Conservation (phyloP, 2,888 invertebrate species). For the Automeris io region DNA sequence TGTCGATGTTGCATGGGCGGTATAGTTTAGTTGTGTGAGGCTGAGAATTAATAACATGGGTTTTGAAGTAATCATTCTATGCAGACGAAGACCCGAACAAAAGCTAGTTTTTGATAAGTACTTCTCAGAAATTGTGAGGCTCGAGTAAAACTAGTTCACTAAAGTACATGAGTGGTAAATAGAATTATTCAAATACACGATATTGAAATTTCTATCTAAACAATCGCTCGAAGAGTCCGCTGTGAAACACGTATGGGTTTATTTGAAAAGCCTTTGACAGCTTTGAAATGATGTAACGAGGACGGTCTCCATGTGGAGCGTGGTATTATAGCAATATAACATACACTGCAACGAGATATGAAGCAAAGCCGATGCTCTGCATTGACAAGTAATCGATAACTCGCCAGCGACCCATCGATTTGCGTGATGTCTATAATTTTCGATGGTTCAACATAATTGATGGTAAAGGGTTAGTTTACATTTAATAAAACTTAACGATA, state of each 20-base stretch:
- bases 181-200: not conserved
- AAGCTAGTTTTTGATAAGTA: no score
- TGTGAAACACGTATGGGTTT: not conserved
- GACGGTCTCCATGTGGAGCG: not conserved
- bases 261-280: not conserved
- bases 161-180: no score
- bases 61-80: no score
- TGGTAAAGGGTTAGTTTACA: no score
- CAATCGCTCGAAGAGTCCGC: not conserved
- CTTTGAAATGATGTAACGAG: not conserved
- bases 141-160: no score
- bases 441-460: not conserved
- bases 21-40: no score
- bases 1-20: no score
- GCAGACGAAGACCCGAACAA: no score
- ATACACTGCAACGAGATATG: not conserved
- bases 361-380: not conserved
- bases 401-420: not conserved
- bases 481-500: no score
- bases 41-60: no score
- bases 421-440: not conserved
- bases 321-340: not conserved
- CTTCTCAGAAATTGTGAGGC: no score
- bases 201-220: not conserved
- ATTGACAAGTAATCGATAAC: constrained; percentile 2